Conservation (phyloP, 2,888 invertebrate species). For the Sylvicola cinctus region DNA sequence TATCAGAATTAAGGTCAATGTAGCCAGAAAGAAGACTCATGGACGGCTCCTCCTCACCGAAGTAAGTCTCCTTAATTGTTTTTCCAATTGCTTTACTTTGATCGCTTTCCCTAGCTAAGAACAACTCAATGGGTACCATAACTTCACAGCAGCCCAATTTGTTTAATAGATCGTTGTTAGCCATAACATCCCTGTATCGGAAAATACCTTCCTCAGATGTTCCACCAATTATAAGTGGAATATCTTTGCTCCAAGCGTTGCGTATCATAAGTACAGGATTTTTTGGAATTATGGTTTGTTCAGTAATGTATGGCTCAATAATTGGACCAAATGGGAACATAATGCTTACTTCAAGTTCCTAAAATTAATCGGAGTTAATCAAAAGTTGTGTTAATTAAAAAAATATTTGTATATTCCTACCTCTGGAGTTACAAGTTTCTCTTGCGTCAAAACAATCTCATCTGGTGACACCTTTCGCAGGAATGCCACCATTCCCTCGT, state of each 20-base stretch:
- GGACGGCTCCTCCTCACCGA: constrained; percentile 22
- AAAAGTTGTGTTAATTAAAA: too few relatives aligned
- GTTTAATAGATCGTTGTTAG: background rate
- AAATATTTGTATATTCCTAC: too few relatives aligned
- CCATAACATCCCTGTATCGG: constrained; percentile 10
- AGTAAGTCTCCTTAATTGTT: constrained; percentile 24
- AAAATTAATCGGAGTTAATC: background rate
- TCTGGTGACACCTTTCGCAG: constrained; percentile 19
- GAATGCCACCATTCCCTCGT: constrained; percentile 19
- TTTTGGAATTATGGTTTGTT: constrained; percentile 18
- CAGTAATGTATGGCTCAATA: constrained; percentile 18
- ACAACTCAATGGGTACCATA: background rate
- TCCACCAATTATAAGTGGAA: constrained; percentile 20
- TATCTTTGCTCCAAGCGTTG: constrained; percentile 18
- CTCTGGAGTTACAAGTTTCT: constrained; percentile 15
- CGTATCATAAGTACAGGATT: constrained; percentile 20
- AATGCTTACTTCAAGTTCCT: constrained; percentile 16
- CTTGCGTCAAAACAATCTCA: constrained; percentile 18
- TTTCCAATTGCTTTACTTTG: constrained; percentile 17
- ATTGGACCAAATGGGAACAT: constrained; percentile 19
- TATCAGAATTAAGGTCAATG: constrained; percentile 10
- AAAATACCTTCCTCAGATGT: constrained; percentile 22
- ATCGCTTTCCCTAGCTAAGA: constrained; percentile 9
- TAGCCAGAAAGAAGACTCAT: constrained; percentile 10
- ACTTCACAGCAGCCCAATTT: background rate